Percentiles rank a stretch among this genome's conserved stretches.
These are phyloP conservation scores for Acanthosepion esculentum DNA, from an alignment of 2,888 invertebrate species.

Conservation along the genomic window DNA sequence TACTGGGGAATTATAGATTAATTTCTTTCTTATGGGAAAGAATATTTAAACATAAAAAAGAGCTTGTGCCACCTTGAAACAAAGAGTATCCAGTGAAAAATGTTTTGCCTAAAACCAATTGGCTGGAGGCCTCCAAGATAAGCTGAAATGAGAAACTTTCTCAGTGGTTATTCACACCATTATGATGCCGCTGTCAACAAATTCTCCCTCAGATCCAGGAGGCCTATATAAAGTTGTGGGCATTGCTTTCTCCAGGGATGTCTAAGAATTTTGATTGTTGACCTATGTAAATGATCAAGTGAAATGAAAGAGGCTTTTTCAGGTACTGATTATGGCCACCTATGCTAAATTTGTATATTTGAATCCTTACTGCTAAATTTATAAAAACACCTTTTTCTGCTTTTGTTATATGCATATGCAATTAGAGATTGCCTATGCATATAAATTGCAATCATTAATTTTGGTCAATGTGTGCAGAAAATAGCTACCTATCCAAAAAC, in stretches of 20 bases:
- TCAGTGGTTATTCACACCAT: not conserved
- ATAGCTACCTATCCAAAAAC: no score
- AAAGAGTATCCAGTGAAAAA: not conserved
- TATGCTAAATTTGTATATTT: not conserved
- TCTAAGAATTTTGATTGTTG: not conserved
- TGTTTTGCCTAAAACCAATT: not conserved
- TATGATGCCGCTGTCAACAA: not conserved
- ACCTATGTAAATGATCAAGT: not conserved
- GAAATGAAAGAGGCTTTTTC: not conserved
- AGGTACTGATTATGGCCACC: not conserved
- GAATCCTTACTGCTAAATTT: not conserved
- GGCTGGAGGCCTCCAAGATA: slow-evolving; percentile 20
- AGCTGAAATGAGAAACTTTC: not conserved
- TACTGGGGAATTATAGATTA: not conserved
- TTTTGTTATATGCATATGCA: no score
- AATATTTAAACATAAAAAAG: not conserved
- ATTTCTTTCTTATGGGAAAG: not conserved
- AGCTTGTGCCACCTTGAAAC: not conserved
- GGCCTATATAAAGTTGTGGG: not conserved
- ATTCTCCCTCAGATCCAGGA: not conserved
- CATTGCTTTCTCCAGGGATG: not conserved
- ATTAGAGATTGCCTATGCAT: no score
- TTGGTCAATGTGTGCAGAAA: no score
- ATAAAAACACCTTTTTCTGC: no score
- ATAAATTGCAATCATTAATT: no score